Evolutionary conservation across 2,113 vertebrate species (phyloP).

Genomic region (Myanophis thanlyinensis): DNA sequence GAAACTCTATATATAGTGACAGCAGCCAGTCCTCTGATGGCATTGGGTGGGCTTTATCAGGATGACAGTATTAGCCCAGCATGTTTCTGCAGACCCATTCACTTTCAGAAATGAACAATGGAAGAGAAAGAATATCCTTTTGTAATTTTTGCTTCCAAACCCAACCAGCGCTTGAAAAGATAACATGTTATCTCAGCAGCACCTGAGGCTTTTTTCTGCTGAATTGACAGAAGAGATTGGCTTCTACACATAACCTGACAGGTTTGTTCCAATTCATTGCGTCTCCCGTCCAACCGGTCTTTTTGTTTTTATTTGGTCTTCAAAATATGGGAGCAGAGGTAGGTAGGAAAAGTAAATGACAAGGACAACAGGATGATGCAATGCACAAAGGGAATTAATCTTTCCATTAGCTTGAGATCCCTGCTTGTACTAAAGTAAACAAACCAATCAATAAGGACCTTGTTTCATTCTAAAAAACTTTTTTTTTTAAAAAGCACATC

Average conservation of each 20-base stretch:
- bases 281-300: background rate
- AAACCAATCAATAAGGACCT: background rate
- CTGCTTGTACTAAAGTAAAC: background rate
- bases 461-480: background rate
- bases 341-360: background rate
- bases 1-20: background rate
- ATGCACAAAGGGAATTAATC: background rate
- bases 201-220: background rate
- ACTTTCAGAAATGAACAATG: background rate
- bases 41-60: background rate
- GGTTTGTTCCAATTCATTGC: background rate
- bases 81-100: background rate
- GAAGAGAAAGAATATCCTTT: background rate
- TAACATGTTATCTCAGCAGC: background rate
- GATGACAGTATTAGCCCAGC: background rate
- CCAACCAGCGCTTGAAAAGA: no score
- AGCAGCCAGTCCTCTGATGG: background rate
- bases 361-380: background rate
- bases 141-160: background rate
- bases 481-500: background rate
- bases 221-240: background rate
- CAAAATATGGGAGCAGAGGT: background rate
- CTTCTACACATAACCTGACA: background rate
- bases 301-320: background rate
- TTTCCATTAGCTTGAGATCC: background rate